These are phyloP conservation scores for Drosophila melanica DNA, from an alignment of 1,140 invertebrate genomes.

Conservation along the genomic window DNA sequence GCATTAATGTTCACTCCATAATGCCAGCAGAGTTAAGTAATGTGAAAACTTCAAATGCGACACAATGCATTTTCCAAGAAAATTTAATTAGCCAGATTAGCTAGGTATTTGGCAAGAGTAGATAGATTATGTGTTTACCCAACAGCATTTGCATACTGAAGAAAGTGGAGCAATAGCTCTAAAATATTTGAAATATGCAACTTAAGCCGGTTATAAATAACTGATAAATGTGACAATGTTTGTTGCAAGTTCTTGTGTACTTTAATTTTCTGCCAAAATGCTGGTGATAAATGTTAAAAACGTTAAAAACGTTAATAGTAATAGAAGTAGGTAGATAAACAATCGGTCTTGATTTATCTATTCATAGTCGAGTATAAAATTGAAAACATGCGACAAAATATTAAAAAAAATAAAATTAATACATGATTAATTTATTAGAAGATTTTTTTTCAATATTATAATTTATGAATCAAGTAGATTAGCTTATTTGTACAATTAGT, in stretches of 20 bases:
- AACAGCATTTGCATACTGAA: neutral
- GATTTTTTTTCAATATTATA: no score
- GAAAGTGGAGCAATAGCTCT: neutral
- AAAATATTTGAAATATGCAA: neutral
- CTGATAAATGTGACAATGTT: neutral
- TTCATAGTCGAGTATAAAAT: no score
- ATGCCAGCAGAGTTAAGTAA: slow-evolving; percentile 13
- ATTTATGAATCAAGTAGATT: no score
- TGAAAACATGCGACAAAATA: no score
- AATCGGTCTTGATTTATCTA: no score
- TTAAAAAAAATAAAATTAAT: no score
- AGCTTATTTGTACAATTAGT: no score
- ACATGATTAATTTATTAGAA: no score
- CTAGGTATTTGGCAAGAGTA: neutral
- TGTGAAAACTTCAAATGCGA: slow-evolving; percentile 20
- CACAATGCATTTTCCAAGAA: slow-evolving; percentile 3
- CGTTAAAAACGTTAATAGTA: neutral
- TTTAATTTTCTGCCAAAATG: no score
- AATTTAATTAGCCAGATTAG: slow-evolving; percentile 30
- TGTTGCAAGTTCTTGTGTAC: neutral
- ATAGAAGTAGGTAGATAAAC: no score
- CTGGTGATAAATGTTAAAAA: neutral
- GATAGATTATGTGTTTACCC: neutral
- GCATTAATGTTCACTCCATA: slow-evolving; percentile 20
- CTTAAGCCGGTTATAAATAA: neutral